Evolutionary conservation across 1,140 invertebrate species (phyloP).

Genomic region (Chironomus tepperi): DNA sequence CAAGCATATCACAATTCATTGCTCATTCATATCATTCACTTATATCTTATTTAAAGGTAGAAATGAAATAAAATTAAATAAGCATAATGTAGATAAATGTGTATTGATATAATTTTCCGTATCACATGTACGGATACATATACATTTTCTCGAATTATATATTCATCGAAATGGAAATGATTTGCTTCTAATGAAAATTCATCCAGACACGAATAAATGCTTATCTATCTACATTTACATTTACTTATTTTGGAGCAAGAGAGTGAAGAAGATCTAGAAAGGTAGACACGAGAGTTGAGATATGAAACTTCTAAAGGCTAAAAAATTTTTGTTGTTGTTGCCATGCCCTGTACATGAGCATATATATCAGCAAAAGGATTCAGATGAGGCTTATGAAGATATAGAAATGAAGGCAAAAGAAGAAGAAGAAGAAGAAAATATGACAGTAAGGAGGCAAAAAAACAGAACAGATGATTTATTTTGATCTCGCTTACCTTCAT

Average conservation of each 20-base stretch:
- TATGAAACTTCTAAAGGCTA: too few species aligned
- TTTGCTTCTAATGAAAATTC: neutral
- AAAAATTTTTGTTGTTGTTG: too few species aligned
- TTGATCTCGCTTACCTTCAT: neutral
- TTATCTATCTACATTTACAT: slow-evolving; percentile 5
- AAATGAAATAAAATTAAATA: too few species aligned
- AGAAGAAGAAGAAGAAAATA: neutral
- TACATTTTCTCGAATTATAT: neutral
- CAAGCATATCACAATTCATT: too few species aligned
- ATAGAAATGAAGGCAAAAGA: neutral
- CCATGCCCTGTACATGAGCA: too few species aligned
- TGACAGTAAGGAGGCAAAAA: neutral
- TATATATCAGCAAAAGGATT: too few species aligned
- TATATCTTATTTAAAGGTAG: too few species aligned
- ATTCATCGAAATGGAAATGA: neutral
- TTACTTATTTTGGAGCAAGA: neutral
- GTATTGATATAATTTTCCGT: too few species aligned
- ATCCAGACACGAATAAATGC: neutral
- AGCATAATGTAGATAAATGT: too few species aligned
- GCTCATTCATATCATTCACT: too few species aligned
- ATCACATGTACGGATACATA: too few species aligned
- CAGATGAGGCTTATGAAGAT: too few species aligned
- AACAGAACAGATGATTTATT: neutral
- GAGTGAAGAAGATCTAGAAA: neutral
- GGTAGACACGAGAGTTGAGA: neutral